Evolutionary conservation across 2,888 invertebrate genomes (phyloP), one percentile per base, ranked within the genome.

Genomic region (Venusia cambrica): DNA sequence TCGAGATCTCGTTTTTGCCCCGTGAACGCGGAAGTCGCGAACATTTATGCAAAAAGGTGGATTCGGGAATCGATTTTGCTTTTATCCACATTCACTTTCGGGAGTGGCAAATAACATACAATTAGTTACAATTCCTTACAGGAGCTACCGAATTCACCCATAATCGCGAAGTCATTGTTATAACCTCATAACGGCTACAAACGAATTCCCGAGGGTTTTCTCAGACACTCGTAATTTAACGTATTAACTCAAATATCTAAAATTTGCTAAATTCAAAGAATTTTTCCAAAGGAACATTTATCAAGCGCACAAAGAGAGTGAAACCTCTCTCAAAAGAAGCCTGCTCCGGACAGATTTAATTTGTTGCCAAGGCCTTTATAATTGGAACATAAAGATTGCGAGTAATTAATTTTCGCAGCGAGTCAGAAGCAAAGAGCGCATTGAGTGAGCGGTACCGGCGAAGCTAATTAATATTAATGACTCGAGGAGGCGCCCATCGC

Each of bases 301-400:
- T 87, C 87, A 87, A 84, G 75, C 74, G 73, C 74, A 85, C 87
- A 85, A 87, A 85, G 84, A 80, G 77, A 85, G 84, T 79, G 79
- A 84, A 81, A 80, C 79, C 81, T 81, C 81, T 83, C 85, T 85
- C 74, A 81, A 87, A 85, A 81, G 84, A 73, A 74, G 79, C 78
- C 84, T 87, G 87, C 77, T 74, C 67, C 73, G 78, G 87, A 87
- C 87, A 87, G 87, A 87, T 87, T 87, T 87, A 87, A 87, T 87
- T 87, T 87, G 87, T 87, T 83, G 83, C 87, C 79, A 87, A 87
- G 87, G 85, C 85, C 75, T 87, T 87, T 85, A 85, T 87, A 87
- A 87, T 87, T 87, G 85, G 85, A 87, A 85, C 81, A 87, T 87
- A 87, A 87, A 87, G 87, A 87, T 87, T 85, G 84, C 71, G 83